Conservation (phyloP, 2,797 vertebrate species). For the Enteromius treurensis region DNA sequence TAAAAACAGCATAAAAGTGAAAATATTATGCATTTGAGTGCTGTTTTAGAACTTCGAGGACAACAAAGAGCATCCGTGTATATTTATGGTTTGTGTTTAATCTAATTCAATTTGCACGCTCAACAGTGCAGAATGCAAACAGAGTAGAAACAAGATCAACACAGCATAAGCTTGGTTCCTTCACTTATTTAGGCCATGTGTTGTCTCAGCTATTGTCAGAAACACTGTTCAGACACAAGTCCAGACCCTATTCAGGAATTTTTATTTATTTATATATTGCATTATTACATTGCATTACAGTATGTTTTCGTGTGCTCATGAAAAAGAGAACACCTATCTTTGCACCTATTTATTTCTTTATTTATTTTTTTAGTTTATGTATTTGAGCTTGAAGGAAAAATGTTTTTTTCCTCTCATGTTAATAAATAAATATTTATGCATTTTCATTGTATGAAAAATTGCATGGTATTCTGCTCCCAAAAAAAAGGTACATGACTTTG, state of each 20-base stretch:
- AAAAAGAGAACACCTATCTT: background rate
- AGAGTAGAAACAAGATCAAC: conserved; percentile 23
- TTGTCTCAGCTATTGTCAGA: conserved; percentile 14
- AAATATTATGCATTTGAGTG: background rate
- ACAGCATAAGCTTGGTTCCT: conserved; percentile 7
- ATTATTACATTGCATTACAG: background rate
- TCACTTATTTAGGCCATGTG: conserved; percentile 31
- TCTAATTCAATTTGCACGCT: conserved; percentile 40
- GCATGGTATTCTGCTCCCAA: background rate
- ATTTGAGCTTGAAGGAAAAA: background rate
- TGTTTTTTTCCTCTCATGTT: background rate
- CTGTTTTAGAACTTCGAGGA: conserved; percentile 13
- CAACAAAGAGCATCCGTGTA: background rate
- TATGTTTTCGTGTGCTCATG: background rate
- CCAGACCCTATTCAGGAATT: background rate
- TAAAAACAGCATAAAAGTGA: background rate
- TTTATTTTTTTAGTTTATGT: background rate
- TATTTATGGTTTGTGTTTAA: conserved; percentile 32
- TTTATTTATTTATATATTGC: background rate
- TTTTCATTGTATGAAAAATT: background rate
- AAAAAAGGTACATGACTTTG: background rate
- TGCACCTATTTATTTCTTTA: background rate
- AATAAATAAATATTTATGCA: background rate
- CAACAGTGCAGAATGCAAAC: conserved; percentile 42
- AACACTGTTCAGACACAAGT: conserved; percentile 8